A percentile compares a stretch with the other conserved stretches of the same genome.
phyloP scores from a whole-genome alignment of 2,113 vertebrate species.

The Cromileptes altivelis region DNA sequence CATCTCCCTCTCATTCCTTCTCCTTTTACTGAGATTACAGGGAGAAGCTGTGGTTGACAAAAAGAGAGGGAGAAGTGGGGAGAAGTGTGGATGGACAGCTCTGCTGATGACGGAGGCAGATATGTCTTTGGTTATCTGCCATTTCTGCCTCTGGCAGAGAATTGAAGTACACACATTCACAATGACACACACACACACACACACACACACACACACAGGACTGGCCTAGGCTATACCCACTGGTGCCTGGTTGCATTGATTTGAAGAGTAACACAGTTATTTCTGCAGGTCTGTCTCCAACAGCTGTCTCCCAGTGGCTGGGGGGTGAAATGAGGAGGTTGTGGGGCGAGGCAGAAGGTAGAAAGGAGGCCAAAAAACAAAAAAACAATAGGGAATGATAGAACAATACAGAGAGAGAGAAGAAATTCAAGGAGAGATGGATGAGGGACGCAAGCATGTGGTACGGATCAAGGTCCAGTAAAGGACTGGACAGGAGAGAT shows the following conservation, averaged over 20 bases:
- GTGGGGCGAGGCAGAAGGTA: not conserved
- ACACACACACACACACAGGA: slow-evolving; percentile 43
- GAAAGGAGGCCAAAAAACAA: slow-evolving; percentile 13
- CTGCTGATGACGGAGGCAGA: slow-evolving; percentile 50
- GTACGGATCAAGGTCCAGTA: slow-evolving; percentile 1
- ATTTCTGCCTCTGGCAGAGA: slow-evolving; percentile 60
- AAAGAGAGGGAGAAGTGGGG: not conserved
- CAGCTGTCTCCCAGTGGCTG: slow-evolving; percentile 69
- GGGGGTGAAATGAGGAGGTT: slow-evolving; percentile 25
- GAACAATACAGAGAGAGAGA: not conserved
- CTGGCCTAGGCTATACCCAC: slow-evolving; percentile 57
- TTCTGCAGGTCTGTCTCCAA: slow-evolving; percentile 77
- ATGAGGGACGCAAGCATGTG: not conserved
- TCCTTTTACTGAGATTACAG: slow-evolving; percentile 33
- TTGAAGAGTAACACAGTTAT: slow-evolving; percentile 79
- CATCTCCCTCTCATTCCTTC: not conserved
- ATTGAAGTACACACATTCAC: slow-evolving; percentile 38
- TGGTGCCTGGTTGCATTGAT: slow-evolving; percentile 80
- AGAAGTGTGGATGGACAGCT: slow-evolving; percentile 37
- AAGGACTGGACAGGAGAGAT: slow-evolving; percentile 1
- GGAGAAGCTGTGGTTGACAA: slow-evolving; percentile 31
- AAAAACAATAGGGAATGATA: slow-evolving; percentile 11
- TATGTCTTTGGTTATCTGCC: slow-evolving; percentile 72
- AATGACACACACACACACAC: slow-evolving; percentile 45
- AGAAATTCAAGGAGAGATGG: slow-evolving; percentile 8